Percentiles rank a stretch among this genome's conserved stretches.
phyloP scores from a whole-genome alignment of 2,113 vertebrate genomes.

The Neotoma lepida region DNA sequence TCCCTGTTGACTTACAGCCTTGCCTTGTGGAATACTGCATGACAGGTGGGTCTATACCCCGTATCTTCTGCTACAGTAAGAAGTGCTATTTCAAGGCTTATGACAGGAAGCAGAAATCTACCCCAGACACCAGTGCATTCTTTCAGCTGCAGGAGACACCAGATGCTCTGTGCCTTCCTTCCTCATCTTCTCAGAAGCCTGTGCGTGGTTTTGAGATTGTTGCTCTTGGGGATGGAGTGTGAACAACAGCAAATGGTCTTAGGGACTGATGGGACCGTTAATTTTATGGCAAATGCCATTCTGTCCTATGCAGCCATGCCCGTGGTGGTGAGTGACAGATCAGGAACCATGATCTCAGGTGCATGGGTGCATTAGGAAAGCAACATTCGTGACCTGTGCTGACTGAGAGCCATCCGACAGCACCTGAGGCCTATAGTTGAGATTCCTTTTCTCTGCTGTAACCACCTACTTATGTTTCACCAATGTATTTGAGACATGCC shows the following conservation, averaged over 20 bases:
- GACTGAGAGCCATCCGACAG: background rate
- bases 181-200: background rate
- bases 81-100: background rate
- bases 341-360: conserved; percentile 36
- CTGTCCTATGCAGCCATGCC: conserved; percentile 65
- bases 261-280: conserved; percentile 59
- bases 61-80: background rate
- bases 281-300: conserved; percentile 70
- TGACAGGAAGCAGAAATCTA: background rate
- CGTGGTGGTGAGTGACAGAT: background rate
- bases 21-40: background rate
- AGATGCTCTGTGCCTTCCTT: conserved; percentile 19
- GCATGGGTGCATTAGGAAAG: conserved; percentile 48
- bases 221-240: conserved; percentile 52
- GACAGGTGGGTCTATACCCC: background rate
- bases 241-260: conserved; percentile 76
- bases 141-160: background rate
- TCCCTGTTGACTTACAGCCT: background rate
- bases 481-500: background rate
- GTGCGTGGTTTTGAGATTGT: conserved; percentile 69
- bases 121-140: background rate
- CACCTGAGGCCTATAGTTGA: background rate
- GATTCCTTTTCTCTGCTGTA: background rate
- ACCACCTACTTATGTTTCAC: background rate
- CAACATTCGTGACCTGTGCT: background rate